phyloP scores from a whole-genome alignment of 2,113 vertebrate genomes.

The Myanophis thanlyinensis region DNA sequence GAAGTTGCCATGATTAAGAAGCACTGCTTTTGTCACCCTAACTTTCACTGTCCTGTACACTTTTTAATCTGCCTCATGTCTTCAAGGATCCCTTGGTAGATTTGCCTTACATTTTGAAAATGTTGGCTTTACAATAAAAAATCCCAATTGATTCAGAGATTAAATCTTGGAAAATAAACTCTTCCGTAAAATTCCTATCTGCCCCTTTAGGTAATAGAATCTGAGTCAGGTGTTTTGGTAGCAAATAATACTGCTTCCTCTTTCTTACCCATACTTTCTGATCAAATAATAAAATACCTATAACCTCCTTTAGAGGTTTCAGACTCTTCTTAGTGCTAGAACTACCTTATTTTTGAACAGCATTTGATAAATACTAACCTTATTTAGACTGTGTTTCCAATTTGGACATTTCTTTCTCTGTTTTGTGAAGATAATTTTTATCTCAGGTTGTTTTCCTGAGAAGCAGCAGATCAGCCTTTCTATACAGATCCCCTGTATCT shows the following conservation, averaged over 20 bases:
- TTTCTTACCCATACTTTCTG: not conserved
- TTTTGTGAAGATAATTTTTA: not conserved
- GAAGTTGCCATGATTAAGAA: not conserved
- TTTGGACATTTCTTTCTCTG: not conserved
- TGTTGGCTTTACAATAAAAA: not conserved
- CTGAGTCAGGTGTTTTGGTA: not conserved
- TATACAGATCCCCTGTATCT: not conserved
- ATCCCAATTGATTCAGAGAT: not conserved
- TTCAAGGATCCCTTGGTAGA: not conserved
- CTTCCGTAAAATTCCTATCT: not conserved
- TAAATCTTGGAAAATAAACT: not conserved
- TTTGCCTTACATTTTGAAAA: not conserved
- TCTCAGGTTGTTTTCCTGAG: not conserved
- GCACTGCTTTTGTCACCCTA: not conserved
- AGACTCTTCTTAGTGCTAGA: not conserved
- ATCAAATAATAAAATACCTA: not conserved
- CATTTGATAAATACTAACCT: not conserved
- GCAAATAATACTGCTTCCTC: too few species aligned
- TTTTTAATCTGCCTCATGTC: not conserved
- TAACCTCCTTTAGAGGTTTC: too few species aligned
- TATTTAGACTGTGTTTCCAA: not conserved
- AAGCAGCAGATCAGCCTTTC: not conserved
- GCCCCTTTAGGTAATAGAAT: not conserved
- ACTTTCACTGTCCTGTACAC: not conserved
- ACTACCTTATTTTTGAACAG: not conserved